These are phyloP conservation scores for Geotrupes spiniger DNA, from an alignment of 2,888 invertebrate genomes.

Conservation along the genomic window DNA sequence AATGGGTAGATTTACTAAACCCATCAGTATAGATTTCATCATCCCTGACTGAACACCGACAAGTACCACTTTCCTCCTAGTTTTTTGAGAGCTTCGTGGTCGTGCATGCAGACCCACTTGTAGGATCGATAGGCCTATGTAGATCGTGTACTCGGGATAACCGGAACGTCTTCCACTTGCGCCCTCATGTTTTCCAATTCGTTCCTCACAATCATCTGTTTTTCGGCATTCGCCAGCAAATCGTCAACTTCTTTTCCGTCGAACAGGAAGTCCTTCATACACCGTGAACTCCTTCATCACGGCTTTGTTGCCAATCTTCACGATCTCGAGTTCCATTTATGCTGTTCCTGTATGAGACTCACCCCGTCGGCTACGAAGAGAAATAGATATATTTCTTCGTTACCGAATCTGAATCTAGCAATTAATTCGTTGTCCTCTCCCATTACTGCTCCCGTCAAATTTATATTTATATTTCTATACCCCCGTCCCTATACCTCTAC, in stretches of 20 bases:
- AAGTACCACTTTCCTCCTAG: conserved; percentile 61
- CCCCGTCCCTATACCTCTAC: not conserved
- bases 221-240: conserved; percentile 62
- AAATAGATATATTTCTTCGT: no score
- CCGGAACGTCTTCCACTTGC: conserved; percentile 59
- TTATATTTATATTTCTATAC: no score
- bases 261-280: conserved; percentile 53
- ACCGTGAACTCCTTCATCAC: conserved; percentile 61
- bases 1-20: no score
- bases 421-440: no score
- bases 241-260: conserved; percentile 53
- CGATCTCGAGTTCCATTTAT: conserved; percentile 61
- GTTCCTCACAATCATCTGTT: conserved; percentile 66
- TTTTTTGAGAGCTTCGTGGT: conserved; percentile 61
- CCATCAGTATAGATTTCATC: no score
- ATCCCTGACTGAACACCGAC: conserved; percentile 51
- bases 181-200: conserved; percentile 63
- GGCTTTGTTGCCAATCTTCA: conserved; percentile 58
- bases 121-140: conserved; percentile 62
- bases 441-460: no score
- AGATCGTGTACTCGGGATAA: conserved; percentile 54
- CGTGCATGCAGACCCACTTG: conserved; percentile 60
- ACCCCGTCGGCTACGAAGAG: no score
- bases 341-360: no score
- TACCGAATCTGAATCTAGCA: no score